A percentile compares a stretch with the other conserved stretches of the same genome.
Conservation (phyloP, 2,888 invertebrate genomes). For the Strigamia transsilvanica region DNA sequence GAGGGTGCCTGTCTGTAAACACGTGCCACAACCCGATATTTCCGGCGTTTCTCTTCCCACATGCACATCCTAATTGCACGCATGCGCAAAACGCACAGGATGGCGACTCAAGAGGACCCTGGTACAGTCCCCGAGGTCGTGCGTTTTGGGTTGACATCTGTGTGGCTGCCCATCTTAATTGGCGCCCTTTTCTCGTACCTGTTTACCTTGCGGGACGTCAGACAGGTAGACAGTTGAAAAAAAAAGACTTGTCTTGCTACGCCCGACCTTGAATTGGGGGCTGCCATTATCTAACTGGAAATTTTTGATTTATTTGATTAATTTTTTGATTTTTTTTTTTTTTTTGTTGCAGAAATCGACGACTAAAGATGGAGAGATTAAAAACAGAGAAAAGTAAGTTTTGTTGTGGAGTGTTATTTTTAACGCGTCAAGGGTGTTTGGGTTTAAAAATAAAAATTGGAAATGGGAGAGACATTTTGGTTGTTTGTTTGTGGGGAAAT, state of each 20-base stretch:
- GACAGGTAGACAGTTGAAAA: constrained; percentile 8
- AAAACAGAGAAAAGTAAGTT: constrained; percentile 2
- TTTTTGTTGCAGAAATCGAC: not conserved
- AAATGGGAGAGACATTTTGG: too few relatives aligned
- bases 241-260: constrained; percentile 4
- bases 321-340: not conserved
- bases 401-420: not conserved
- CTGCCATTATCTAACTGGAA: not conserved
- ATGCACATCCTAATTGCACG: not conserved
- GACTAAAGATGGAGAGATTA: not conserved
- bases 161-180: not conserved
- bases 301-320: not conserved
- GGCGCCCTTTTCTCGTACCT: constrained; percentile 34
- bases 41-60: constrained; percentile 16
- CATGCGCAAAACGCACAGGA: not conserved
- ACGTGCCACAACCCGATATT: constrained; percentile 7
- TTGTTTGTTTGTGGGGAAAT: too few relatives aligned
- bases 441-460: not conserved
- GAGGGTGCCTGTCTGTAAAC: not conserved
- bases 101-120: constrained; percentile 25
- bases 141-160: not conserved
- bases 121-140: not conserved
- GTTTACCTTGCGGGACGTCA: constrained; percentile 20
- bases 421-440: not conserved
- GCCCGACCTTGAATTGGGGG: constrained; percentile 3